These are phyloP conservation scores for Apomyelois bistriatella DNA, from an alignment of 2,888 invertebrate species.

Conservation along the genomic window DNA sequence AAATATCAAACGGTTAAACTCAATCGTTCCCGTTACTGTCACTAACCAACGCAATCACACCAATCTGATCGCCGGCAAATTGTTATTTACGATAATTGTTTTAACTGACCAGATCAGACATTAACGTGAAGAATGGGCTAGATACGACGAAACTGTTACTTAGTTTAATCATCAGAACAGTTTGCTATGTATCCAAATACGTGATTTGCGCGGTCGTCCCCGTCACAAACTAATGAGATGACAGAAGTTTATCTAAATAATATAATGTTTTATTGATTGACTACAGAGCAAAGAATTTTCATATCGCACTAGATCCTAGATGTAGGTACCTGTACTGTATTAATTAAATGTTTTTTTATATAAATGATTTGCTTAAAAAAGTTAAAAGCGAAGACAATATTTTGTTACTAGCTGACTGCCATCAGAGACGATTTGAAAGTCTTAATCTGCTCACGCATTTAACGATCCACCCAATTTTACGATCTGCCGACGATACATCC, in stretches of 20 bases:
- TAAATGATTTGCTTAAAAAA: too few relatives aligned
- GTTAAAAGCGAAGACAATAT: too few relatives aligned
- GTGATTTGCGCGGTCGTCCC: constrained; percentile 46
- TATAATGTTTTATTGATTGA: too few relatives aligned
- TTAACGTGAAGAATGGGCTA: constrained; percentile 5
- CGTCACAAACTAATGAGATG: constrained; percentile 50
- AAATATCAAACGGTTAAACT: background rate
- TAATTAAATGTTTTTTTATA: too few relatives aligned
- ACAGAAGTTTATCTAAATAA: constrained; percentile 15
- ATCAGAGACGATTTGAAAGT: too few relatives aligned
- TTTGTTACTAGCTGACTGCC: too few relatives aligned
- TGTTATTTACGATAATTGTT: constrained; percentile 11
- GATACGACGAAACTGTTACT: constrained; percentile 9
- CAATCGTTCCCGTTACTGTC: constrained; percentile 1
- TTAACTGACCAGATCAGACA: constrained; percentile 2
- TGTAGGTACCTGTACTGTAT: too few relatives aligned
- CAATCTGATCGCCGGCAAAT: constrained; percentile 6
- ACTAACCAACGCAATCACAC: constrained; percentile 8
- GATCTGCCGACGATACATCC: too few relatives aligned
- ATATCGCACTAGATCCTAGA: too few relatives aligned
- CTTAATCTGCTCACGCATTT: too few relatives aligned
- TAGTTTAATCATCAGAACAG: constrained; percentile 16
- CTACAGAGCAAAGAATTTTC: too few relatives aligned
- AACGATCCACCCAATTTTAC: too few relatives aligned
- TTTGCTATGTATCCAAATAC: constrained; percentile 37